Conservation (phyloP, 2,113 vertebrate genomes). For the Zonotrichia leucophrys region DNA sequence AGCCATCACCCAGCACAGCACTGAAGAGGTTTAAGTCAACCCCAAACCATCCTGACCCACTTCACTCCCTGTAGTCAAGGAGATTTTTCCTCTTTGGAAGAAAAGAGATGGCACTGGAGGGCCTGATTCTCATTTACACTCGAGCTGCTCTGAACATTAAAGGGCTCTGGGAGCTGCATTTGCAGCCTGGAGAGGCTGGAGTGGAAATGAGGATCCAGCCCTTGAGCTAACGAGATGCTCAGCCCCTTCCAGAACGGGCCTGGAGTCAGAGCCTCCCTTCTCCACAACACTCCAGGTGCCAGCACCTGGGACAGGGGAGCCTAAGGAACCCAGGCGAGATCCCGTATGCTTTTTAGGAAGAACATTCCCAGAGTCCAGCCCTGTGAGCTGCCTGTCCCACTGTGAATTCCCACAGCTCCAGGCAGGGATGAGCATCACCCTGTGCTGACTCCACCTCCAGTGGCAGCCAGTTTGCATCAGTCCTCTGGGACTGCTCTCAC, state of each 20-base stretch:
- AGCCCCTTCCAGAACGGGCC: fast-evolving
- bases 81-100: conserved; percentile 6
- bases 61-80: conserved; percentile 35
- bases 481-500: background rate
- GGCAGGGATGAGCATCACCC: background rate
- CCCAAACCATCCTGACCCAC: background rate
- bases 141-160: background rate
- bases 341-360: fast-evolving
- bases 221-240: background rate
- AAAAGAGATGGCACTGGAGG: conserved; percentile 24
- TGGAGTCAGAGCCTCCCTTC: fast-evolving
- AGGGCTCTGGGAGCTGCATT: background rate
- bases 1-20: fast-evolving
- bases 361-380: fast-evolving
- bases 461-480: background rate
- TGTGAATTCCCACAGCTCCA: background rate
- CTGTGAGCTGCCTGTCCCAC: background rate
- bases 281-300: fast-evolving
- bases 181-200: conserved; percentile 23
- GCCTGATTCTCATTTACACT: conserved; percentile 40
- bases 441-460: background rate
- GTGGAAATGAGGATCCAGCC: conserved; percentile 14
- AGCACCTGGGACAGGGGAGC: fast-evolving
- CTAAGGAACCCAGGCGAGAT: background rate
- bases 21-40: background rate